Evolutionary conservation across 2,113 vertebrate species (phyloP), one percentile per base, ranked within the genome.

Genomic region (Ibidorhyncha struthersii): DNA sequence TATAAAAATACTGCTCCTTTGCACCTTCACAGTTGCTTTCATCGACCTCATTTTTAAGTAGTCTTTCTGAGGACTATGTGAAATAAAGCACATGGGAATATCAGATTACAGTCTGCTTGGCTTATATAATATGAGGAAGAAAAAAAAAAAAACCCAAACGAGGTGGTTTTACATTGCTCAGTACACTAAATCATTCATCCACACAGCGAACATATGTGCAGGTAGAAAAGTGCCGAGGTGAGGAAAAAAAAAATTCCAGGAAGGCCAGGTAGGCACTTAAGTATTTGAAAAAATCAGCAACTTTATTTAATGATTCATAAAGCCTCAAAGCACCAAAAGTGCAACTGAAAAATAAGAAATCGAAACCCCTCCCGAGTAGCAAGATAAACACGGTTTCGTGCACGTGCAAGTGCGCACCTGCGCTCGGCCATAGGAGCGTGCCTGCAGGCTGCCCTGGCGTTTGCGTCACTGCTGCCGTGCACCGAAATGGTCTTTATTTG

Each of bases 201-300:
- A 91, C 80, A 4, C 73, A 49, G 66, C 3, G 9, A 95, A 66
- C 93, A 93, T 78, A 74, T 78, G 89, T 80, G 81, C 83, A 88
- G 83, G 90, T 93, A 96, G 61, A 89, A 86, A 74, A 85, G 55
- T 92, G 95, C 93, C 32, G 10, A 92, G 86, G 87, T 63, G 61
- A 83, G 71, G 61, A 53, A 49, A 62, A 22, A 71, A 27, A 32
- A 27, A 30, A 66, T 94, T 73, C 94, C 84, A 76, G 65, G 92
- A 72, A 92, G 80, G 76, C 79, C 74, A 87, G 78, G 43, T 92
- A 97, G 95, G 88, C 91, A 94, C 65, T 91, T 94, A n/a, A 89
- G 53, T 79, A 32, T 95, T 78, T 91, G 72, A 89, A 78, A 95
- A 86, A 72, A 95, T 76, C 94, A 97, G 96, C 97, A 97, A 23